Evolutionary conservation across 2,113 vertebrate species (phyloP), one percentile per base, ranked within the genome.

Genomic region (Pleuronectes platessa): DNA sequence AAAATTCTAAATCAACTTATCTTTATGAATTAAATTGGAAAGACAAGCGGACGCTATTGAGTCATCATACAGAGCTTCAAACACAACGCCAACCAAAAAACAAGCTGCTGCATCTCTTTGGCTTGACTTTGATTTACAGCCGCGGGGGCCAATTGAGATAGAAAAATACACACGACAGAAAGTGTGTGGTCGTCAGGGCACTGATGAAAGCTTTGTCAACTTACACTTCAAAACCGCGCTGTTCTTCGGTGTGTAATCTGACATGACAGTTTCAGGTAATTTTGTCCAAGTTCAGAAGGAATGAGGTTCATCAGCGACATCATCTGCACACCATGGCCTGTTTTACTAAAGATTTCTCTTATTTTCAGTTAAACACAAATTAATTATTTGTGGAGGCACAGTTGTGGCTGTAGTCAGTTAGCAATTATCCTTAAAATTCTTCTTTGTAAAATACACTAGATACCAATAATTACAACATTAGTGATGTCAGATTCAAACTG

Each of bases 1-100:
- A 76, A 13, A 61, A 67, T 67, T 63, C 64, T 47, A 61, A 71
- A 55, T 42, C 1, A n/a, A 71, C 67, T 68, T 54, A 53, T 55
- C 31, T 13, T 42, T 24, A 47, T 61, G 27, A 68, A 55, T 72
- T 58, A 60, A 68, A 51, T 18, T 21, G 20, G 35, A 58, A 61
- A 31, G 3, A 42, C 27, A 61, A 64, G 68, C 0, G 0, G 14
- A 24, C 4, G n/a, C 13, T 69, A 53, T 3, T 0, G 53, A 68
- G 14, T 63, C 62, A 59, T 73, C 5, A 42, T 8, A 27, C 2
- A 3, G 54, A 55, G 18, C 26, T 67, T 82, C 53, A 76, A 71
- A 73, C 24, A 66, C 42, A 21, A 40, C 13, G 24, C 21, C 13
- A 37, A 1, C 3, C 0, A 9, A 54, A 79, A 67, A 31, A 47